Evolutionary conservation across 2,113 vertebrate genomes (phyloP).

Genomic region (Archocentrus centrarchus): DNA sequence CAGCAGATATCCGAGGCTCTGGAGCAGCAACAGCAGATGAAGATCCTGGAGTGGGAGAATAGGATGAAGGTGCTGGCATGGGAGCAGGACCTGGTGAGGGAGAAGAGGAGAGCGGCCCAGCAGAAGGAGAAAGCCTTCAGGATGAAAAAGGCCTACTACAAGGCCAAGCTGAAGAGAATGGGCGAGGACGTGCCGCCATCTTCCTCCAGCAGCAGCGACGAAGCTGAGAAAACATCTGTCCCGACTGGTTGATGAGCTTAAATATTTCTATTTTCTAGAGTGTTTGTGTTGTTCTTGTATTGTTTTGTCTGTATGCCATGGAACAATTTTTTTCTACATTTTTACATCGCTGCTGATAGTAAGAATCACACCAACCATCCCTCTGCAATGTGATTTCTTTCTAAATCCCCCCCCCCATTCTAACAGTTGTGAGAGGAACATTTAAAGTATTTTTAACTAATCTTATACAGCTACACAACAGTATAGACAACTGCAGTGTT

Average conservation of each 20-base stretch:
- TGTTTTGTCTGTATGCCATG: neutral
- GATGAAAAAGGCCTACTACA: constrained; percentile 81
- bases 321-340: constrained; percentile 39
- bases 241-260: constrained; percentile 29
- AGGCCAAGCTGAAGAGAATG: constrained; percentile 78
- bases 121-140: constrained; percentile 80
- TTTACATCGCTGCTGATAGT: neutral
- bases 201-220: constrained; percentile 73
- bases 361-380: rapidly evolving
- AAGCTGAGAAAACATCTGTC: constrained; percentile 43
- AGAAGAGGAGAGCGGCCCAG: constrained; percentile 70
- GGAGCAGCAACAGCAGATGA: constrained; percentile 78
- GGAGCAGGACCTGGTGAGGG: constrained; percentile 80
- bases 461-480: neutral
- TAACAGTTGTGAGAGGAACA: neutral
- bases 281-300: neutral
- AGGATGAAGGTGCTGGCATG: constrained; percentile 79
- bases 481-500: neutral
- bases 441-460: neutral
- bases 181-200: constrained; percentile 61
- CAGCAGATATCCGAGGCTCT: constrained; percentile 58
- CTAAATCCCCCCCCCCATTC: too few relatives aligned
- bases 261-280: neutral
- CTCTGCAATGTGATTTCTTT: neutral
- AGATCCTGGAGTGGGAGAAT: constrained; percentile 81